phyloP scores from a whole-genome alignment of 2,113 vertebrate species.

The Serinus canaria region DNA sequence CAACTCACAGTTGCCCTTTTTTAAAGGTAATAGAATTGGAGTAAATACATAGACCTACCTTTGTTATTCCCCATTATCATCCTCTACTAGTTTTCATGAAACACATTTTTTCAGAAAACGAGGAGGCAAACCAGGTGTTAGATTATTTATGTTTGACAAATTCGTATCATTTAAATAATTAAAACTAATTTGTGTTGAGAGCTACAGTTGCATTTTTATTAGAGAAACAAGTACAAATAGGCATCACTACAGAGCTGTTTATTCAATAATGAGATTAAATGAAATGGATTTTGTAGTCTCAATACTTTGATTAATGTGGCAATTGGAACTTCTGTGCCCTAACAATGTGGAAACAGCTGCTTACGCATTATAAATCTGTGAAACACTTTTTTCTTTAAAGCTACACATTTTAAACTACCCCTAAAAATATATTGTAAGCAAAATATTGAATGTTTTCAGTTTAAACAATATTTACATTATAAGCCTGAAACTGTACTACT shows the following conservation, averaged over 20 bases:
- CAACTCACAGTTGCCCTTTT: not conserved
- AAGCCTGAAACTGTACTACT: slow-evolving; percentile 63
- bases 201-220: slow-evolving; percentile 81
- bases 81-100: slow-evolving; percentile 69
- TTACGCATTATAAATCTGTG: slow-evolving; percentile 51
- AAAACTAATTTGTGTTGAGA: slow-evolving; percentile 82
- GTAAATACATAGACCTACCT: slow-evolving; percentile 70
- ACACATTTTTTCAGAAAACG: slow-evolving; percentile 66
- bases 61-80: slow-evolving; percentile 67
- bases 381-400: slow-evolving; percentile 60
- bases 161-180: slow-evolving; percentile 82
- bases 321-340: slow-evolving; percentile 67
- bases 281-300: slow-evolving; percentile 73
- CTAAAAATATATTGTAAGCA: slow-evolving; percentile 72
- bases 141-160: slow-evolving; percentile 73
- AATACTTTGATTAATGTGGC: slow-evolving; percentile 68
- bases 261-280: slow-evolving; percentile 78
- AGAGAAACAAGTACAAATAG: slow-evolving; percentile 81
- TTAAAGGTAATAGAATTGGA: not conserved
- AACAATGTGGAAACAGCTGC: slow-evolving; percentile 70
- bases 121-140: slow-evolving; percentile 76
- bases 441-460: slow-evolving; percentile 64
- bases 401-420: slow-evolving; percentile 60
- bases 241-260: slow-evolving; percentile 76
- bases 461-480: slow-evolving; percentile 68